These are phyloP conservation scores for Papilio xuthus DNA, from an alignment of 1,140 invertebrate genomes.

Conservation along the genomic window DNA sequence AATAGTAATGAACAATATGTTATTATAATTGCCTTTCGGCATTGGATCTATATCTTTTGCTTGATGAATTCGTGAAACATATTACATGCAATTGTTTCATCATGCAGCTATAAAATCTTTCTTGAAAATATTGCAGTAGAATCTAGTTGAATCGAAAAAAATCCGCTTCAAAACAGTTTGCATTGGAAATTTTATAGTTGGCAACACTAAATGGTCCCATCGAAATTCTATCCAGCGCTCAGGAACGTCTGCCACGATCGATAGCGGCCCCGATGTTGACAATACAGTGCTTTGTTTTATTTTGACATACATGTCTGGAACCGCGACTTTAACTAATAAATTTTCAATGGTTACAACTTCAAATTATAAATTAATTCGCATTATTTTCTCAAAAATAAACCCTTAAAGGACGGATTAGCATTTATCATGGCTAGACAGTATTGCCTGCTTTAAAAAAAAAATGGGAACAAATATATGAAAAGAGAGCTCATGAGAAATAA, in stretches of 20 bases:
- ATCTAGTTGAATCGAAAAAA: not conserved
- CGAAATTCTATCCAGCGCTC: constrained; percentile 17
- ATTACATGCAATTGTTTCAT: not conserved
- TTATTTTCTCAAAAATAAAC: not conserved
- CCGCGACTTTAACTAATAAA: not conserved
- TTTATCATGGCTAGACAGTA: not conserved
- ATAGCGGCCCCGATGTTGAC: not conserved
- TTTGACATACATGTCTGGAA: not conserved
- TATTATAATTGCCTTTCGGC: too few species aligned
- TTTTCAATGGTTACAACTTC: not conserved
- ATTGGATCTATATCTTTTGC: not conserved
- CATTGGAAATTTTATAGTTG: constrained; percentile 13
- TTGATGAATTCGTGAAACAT: not conserved
- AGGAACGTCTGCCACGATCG: constrained; percentile 20
- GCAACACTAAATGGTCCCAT: constrained; percentile 25
- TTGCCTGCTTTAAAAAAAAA: not conserved
- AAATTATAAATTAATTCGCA: not conserved
- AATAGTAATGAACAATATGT: too few species aligned
- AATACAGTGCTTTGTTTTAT: not conserved
- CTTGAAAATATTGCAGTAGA: not conserved
- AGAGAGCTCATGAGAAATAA: not conserved
- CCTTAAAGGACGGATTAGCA: not conserved
- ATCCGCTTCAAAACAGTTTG: constrained; percentile 5
- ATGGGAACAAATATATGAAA: not conserved
- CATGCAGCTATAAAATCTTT: not conserved